Conservation (phyloP, 1,140 invertebrate genomes). For the Ceratitis capitata region DNA sequence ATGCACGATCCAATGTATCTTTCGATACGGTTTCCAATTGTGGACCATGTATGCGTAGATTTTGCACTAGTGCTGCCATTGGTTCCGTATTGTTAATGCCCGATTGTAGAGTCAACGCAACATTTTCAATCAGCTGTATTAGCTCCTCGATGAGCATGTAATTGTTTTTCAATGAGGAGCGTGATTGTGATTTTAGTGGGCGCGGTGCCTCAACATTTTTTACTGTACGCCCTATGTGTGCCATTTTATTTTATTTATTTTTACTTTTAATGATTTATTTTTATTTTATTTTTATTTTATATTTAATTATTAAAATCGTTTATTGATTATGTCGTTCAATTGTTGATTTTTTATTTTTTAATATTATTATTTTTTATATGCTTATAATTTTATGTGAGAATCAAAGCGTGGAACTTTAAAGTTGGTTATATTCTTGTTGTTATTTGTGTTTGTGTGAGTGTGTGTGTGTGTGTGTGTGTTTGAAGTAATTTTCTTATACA, state of each 20-base stretch:
- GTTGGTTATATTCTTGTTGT: constrained; percentile 10
- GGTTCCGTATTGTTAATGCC: constrained; percentile 64
- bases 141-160: constrained; percentile 71
- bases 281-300: constrained; percentile 49
- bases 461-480: too few relatives aligned
- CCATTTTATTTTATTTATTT: constrained; percentile 56
- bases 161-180: constrained; percentile 61
- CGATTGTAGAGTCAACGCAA: constrained; percentile 74
- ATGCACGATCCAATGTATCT: constrained; percentile 74
- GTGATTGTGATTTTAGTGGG: constrained; percentile 72
- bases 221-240: constrained; percentile 67
- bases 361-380: neutral
- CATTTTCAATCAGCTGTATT: constrained; percentile 76
- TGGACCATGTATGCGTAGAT: constrained; percentile 77
- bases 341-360: neutral
- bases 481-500: constrained; percentile 38
- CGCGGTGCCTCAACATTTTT: constrained; percentile 79
- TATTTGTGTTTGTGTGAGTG: too few relatives aligned
- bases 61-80: constrained; percentile 66
- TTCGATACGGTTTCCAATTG: constrained; percentile 80
- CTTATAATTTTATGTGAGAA: neutral
- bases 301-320: constrained; percentile 43
- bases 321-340: constrained; percentile 41
- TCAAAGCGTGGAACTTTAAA: constrained; percentile 49
- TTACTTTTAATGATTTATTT: constrained; percentile 46